Evolutionary conservation across 1,140 invertebrate genomes (phyloP).

Genomic region (Pomacea maculata): DNA sequence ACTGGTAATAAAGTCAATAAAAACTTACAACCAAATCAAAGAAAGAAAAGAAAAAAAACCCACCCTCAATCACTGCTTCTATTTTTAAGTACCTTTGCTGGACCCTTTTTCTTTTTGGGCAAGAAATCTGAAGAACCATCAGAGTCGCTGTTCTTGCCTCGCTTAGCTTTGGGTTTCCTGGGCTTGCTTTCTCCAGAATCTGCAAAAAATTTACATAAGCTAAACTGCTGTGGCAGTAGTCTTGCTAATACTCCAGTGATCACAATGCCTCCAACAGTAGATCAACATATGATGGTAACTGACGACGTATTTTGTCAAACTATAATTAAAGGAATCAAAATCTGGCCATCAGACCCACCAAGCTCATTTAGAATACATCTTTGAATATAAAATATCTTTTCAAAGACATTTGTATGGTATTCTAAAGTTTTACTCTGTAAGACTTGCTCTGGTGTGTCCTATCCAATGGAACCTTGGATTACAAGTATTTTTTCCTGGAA

Average conservation of each 20-base stretch:
- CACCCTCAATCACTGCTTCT: not conserved
- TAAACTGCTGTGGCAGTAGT: conserved; percentile 17
- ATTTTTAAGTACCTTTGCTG: conserved; percentile 34
- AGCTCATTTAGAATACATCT: too few species aligned
- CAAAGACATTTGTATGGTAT: too few species aligned
- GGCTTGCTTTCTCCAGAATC: conserved; percentile 33
- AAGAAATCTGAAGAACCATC: conserved; percentile 43
- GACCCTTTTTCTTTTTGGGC: conserved; percentile 54
- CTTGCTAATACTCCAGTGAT: conserved; percentile 44
- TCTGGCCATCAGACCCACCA: too few species aligned
- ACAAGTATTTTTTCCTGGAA: too few species aligned
- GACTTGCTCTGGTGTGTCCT: too few species aligned
- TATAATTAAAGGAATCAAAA: not conserved
- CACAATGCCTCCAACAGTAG: conserved; percentile 38
- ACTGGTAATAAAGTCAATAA: not conserved
- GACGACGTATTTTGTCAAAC: conserved; percentile 16
- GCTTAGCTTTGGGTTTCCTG: conserved; percentile 48
- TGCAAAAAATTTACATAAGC: conserved; percentile 26
- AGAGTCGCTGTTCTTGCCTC: conserved; percentile 28
- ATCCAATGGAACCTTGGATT: too few species aligned
- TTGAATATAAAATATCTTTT: too few species aligned
- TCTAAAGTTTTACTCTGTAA: too few species aligned
- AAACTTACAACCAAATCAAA: not conserved
- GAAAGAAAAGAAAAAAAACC: not conserved
- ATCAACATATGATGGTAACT: conserved; percentile 13